These are phyloP conservation scores for Centropyge bicolor DNA, from an alignment of 2,797 vertebrate genomes.

Conservation along the genomic window DNA sequence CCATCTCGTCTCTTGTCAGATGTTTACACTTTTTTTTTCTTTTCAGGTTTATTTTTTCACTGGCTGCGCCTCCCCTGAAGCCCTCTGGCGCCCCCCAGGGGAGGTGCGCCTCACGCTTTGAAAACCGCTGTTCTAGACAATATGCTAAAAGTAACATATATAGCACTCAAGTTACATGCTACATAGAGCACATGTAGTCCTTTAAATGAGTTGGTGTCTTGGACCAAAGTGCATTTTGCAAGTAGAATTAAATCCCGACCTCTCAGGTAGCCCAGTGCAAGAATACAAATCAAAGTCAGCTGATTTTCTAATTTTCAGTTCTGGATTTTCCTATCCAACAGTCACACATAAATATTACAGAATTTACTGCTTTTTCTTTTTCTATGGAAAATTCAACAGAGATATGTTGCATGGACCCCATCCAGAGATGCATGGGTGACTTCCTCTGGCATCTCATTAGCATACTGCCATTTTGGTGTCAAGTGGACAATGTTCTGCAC, in stretches of 20 bases:
- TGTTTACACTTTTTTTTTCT: no score
- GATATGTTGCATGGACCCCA: background rate
- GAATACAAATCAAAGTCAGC: background rate
- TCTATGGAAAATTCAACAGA: background rate
- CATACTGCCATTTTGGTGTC: slow-evolving; percentile 1
- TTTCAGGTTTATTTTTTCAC: no score
- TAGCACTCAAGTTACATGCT: background rate
- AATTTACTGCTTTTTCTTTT: background rate
- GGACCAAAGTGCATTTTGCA: background rate
- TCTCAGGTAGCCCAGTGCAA: background rate
- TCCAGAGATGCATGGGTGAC: background rate
- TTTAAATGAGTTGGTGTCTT: background rate
- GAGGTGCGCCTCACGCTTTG: no score
- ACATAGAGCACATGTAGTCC: background rate
- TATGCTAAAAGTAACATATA: background rate
- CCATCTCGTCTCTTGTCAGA: no score
- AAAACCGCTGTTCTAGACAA: background rate
- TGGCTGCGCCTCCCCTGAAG: no score
- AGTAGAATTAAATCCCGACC: background rate
- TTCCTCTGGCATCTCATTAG: slow-evolving; percentile 26
- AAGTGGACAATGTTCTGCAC: slow-evolving; percentile 19
- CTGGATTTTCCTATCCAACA: background rate
- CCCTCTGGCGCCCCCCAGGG: no score
- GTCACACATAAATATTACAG: background rate
- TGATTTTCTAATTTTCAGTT: background rate